Evolutionary conservation across 2,113 vertebrate species (phyloP).

Genomic region (Sinocyclocheilus grahami): DNA sequence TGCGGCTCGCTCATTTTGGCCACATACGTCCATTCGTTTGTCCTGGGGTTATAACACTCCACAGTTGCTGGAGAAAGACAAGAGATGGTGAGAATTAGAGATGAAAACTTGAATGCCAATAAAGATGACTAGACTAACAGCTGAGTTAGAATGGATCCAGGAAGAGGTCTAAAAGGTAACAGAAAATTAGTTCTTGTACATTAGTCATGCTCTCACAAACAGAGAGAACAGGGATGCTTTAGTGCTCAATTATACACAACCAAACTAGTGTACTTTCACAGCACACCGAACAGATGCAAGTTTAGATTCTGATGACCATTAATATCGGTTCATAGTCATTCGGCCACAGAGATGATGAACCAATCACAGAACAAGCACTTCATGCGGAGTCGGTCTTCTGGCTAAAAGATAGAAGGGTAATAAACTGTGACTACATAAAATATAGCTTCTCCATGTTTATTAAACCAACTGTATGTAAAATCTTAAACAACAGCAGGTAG

Average conservation of each 20-base stretch:
- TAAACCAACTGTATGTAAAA: background rate
- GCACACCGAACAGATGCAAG: background rate
- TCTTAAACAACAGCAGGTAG: background rate
- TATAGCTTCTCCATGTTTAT: background rate
- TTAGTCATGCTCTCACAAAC: slow-evolving; percentile 4
- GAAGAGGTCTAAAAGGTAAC: slow-evolving; percentile 3
- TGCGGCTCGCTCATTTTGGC: slow-evolving; percentile 99
- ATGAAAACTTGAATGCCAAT: background rate
- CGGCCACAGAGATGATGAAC: background rate
- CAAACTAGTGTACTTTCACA: background rate
- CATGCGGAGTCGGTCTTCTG: background rate
- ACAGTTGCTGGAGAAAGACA: slow-evolving; percentile 82
- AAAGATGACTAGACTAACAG: background rate
- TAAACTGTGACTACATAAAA: background rate
- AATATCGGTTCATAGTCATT: no score
- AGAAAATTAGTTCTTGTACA: background rate
- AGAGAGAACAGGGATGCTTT: background rate
- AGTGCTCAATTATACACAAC: background rate
- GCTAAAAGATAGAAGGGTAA: background rate
- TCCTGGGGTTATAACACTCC: slow-evolving; percentile 97
- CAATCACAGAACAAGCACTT: background rate
- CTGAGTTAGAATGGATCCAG: background rate
- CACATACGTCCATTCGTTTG: slow-evolving; percentile 98
- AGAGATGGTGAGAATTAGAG: background rate
- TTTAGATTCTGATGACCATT: background rate